Percentiles rank a stretch among this genome's conserved stretches.
phyloP scores from a whole-genome alignment of 2,888 invertebrate species.

The Limnephilus rhombicus region DNA sequence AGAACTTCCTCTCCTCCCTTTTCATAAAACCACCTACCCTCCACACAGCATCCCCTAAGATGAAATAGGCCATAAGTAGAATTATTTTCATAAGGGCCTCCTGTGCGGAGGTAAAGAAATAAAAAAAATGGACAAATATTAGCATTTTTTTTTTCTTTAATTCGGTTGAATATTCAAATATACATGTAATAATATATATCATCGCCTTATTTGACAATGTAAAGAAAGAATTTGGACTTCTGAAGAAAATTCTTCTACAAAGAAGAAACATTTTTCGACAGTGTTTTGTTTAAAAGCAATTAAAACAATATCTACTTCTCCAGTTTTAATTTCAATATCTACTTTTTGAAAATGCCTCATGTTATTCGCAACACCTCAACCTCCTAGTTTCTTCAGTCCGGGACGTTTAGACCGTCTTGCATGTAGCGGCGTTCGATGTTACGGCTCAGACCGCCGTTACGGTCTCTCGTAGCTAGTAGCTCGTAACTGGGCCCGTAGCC shows the following conservation, averaged over 20 bases:
- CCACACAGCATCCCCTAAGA: too few relatives aligned
- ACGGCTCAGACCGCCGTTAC: constrained; percentile 24
- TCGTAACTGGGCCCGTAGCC: neutral
- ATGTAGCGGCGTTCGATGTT: neutral
- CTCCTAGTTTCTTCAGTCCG: neutral
- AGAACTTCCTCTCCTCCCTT: too few relatives aligned
- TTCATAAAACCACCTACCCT: too few relatives aligned
- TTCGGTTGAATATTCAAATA: too few relatives aligned
- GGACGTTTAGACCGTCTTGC: neutral
- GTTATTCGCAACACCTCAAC: neutral
- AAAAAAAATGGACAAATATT: too few relatives aligned
- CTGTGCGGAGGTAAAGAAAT: too few relatives aligned
- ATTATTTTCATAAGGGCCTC: too few relatives aligned
- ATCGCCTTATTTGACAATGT: neutral
- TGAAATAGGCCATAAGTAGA: too few relatives aligned
- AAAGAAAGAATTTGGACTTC: neutral
- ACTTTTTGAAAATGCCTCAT: neutral
- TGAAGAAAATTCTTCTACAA: neutral
- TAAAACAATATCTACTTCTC: neutral
- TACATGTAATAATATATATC: too few relatives aligned
- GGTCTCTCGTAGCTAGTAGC: neutral
- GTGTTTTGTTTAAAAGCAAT: neutral
- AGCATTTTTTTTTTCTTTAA: too few relatives aligned
- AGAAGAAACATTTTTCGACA: neutral
- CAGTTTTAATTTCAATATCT: neutral